phyloP scores from a whole-genome alignment of 2,888 invertebrate species.

The Plagodis pulveraria region DNA sequence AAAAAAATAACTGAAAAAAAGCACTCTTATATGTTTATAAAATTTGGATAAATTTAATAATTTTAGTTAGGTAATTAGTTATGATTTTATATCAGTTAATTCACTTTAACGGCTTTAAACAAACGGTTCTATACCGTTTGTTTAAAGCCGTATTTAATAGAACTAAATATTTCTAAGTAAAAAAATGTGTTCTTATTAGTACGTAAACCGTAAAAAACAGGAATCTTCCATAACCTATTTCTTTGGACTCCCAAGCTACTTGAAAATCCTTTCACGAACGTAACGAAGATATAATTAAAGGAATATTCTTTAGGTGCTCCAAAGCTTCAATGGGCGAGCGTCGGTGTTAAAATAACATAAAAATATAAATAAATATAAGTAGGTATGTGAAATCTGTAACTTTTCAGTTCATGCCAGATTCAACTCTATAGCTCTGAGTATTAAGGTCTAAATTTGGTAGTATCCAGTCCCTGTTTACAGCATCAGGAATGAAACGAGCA shows the following conservation, averaged over 20 bases:
- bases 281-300: constrained; percentile 59
- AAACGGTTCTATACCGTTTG: too few species aligned
- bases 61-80: too few species aligned
- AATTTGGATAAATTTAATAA: too few species aligned
- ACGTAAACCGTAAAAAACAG: too few species aligned
- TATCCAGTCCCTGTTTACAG: neutral
- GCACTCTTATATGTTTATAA: too few species aligned
- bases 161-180: too few species aligned
- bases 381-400: neutral
- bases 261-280: constrained; percentile 34
- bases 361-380: constrained; percentile 49
- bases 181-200: too few species aligned
- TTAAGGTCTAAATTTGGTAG: neutral
- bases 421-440: neutral
- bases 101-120: too few species aligned
- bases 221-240: constrained; percentile 47
- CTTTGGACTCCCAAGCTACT: constrained; percentile 39
- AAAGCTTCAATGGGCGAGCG: constrained; percentile 54
- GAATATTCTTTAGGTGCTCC: constrained; percentile 51
- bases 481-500: neutral
- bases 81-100: too few species aligned
- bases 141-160: too few species aligned
- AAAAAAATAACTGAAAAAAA: too few species aligned
- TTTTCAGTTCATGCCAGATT: neutral
- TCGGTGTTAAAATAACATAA: constrained; percentile 58